Percentiles rank a stretch among this genome's conserved stretches.
Conservation (phyloP, 2,113 vertebrate species). For the Centropristis striata region DNA sequence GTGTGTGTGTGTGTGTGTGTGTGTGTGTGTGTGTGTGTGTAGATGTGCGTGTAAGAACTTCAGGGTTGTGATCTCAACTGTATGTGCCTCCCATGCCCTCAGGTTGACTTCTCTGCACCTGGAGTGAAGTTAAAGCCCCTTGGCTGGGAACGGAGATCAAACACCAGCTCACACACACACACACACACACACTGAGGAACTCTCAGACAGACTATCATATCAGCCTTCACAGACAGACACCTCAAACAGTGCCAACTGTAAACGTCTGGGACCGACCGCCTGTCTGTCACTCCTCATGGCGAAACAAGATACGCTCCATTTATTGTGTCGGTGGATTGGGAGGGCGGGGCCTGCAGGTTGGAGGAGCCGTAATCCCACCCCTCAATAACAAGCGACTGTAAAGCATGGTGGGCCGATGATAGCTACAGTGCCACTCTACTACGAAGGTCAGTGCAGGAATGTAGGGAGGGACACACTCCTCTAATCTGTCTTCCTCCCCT, state of each 20-base stretch:
- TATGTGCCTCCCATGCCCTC: conserved; percentile 73
- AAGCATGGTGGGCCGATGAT: conserved; percentile 73
- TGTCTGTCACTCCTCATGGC: conserved; percentile 49
- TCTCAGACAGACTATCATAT: conserved; percentile 66
- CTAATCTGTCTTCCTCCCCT: conserved; percentile 70
- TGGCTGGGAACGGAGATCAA: conserved; percentile 76
- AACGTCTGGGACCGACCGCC: conserved; percentile 63
- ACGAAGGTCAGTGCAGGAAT: conserved; percentile 76
- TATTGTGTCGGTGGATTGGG: conserved; percentile 34
- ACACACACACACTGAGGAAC: conserved; percentile 37
- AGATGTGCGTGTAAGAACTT: conserved; percentile 17
- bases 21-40: conserved; percentile 40
- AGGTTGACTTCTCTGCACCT: conserved; percentile 82
- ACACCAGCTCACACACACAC: conserved; percentile 43
- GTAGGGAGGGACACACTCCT: conserved; percentile 72
- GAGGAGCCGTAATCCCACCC: conserved; percentile 51
- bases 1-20: conserved; percentile 43
- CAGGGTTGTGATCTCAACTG: conserved; percentile 53
- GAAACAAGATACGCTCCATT: conserved; percentile 65
- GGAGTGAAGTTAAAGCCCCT: conserved; percentile 75
- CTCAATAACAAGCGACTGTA: conserved; percentile 43
- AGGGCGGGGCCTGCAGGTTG: conserved; percentile 63
- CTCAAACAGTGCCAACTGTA: conserved; percentile 71
- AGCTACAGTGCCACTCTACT: conserved; percentile 62
- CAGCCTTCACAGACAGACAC: conserved; percentile 66